These are phyloP conservation scores for Drosophila fuyamai DNA, from an alignment of 1,140 invertebrate genomes.

Conservation along the genomic window DNA sequence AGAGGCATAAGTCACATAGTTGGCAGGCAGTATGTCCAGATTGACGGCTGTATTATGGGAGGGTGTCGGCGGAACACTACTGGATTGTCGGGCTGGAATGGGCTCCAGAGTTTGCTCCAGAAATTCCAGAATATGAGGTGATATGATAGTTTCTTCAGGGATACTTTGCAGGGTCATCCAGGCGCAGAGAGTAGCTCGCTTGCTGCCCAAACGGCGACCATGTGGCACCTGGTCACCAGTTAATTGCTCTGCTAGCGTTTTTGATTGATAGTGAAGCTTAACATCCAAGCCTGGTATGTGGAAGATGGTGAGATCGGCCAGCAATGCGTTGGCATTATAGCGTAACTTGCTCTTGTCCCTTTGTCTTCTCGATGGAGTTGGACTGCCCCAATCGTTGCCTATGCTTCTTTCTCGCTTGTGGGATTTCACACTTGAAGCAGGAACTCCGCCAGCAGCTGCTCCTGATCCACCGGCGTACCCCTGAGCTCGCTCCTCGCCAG, in stretches of 20 bases:
- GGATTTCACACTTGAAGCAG: slow-evolving; percentile 63
- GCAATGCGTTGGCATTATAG: slow-evolving; percentile 85
- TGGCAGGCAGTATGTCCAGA: slow-evolving; percentile 87
- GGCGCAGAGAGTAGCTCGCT: slow-evolving; percentile 96
- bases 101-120: slow-evolving; percentile 97
- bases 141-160: slow-evolving; percentile 97
- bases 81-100: slow-evolving; percentile 89
- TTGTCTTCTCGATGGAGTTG: slow-evolving; percentile 85
- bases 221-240: slow-evolving; percentile 28
- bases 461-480: slow-evolving; percentile 62
- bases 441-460: slow-evolving; percentile 84
- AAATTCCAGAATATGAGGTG: slow-evolving; percentile 97
- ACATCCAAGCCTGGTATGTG: slow-evolving; percentile 97
- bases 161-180: slow-evolving; percentile 98
- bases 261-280: slow-evolving; percentile 96
- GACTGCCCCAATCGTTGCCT: slow-evolving; percentile 85
- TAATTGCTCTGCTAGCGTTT: slow-evolving; percentile 88
- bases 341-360: slow-evolving; percentile 85
- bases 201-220: slow-evolving; percentile 88
- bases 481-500: slow-evolving; percentile 88
- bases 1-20: slow-evolving; percentile 93
- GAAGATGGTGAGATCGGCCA: slow-evolving; percentile 95
- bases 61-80: slow-evolving; percentile 62
- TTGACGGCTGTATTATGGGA: slow-evolving; percentile 81
- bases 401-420: slow-evolving; percentile 82